Percentiles rank a stretch among this genome's conserved stretches.
phyloP scores from a whole-genome alignment of 2,888 invertebrate genomes.

The Tillus elongatus region DNA sequence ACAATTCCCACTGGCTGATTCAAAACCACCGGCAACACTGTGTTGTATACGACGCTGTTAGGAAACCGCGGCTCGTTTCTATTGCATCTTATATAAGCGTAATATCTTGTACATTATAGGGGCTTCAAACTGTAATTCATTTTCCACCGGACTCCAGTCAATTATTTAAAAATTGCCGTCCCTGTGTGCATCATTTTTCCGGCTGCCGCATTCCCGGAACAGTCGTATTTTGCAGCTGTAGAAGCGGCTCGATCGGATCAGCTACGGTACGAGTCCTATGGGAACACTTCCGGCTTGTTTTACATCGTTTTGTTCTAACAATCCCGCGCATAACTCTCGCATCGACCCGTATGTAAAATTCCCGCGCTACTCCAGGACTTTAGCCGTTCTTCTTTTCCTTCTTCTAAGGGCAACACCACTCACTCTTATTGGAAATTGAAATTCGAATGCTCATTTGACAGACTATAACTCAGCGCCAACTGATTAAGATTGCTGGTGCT shows the following conservation, averaged over 20 bases:
- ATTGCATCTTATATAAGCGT: conserved; percentile 36
- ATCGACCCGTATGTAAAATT: conserved; percentile 24
- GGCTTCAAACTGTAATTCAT: conserved; percentile 42
- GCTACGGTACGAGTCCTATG: conserved; percentile 34
- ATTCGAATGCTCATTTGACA: conserved; percentile 39
- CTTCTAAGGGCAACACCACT: conserved; percentile 24
- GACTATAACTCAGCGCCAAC: conserved; percentile 39
- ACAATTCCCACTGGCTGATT: too few relatives aligned
- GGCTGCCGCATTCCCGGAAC: conserved; percentile 35
- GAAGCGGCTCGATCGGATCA: conserved; percentile 29
- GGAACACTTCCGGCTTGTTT: conserved; percentile 44
- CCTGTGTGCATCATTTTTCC: conserved; percentile 43
- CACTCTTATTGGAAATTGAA: conserved; percentile 43
- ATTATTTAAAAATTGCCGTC: conserved; percentile 48
- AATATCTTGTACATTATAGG: conserved; percentile 28
- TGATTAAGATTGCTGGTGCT: conserved; percentile 35
- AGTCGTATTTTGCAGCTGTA: conserved; percentile 42
- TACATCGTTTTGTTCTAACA: conserved; percentile 47
- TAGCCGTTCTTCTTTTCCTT: not conserved
- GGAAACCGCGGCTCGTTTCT: too few relatives aligned
- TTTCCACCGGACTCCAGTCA: conserved; percentile 47
- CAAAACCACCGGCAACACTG: too few relatives aligned
- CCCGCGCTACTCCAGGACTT: conserved; percentile 15
- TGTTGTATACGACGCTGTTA: too few relatives aligned
- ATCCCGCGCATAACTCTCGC: conserved; percentile 40